These are phyloP conservation scores for Limnephilus marmoratus DNA, from an alignment of 2,888 invertebrate species.

Conservation along the genomic window DNA sequence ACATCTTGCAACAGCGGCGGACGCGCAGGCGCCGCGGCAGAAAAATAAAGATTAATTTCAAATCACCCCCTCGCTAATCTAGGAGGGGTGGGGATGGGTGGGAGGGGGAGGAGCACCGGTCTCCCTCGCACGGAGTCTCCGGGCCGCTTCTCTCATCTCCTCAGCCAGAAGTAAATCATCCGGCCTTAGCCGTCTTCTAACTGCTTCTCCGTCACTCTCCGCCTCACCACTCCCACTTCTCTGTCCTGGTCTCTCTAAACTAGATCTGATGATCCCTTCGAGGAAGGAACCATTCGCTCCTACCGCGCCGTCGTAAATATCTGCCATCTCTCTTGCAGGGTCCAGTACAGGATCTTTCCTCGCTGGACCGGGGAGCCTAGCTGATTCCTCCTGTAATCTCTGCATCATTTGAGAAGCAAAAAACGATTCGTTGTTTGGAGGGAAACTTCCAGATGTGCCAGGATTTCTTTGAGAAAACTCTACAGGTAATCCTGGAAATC, in stretches of 20 bases:
- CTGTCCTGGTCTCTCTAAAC: constrained; percentile 83
- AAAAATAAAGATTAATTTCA: constrained; percentile 47
- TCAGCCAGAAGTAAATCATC: constrained; percentile 72
- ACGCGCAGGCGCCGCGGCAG: constrained; percentile 48
- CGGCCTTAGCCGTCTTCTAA: constrained; percentile 55
- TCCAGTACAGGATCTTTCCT: constrained; percentile 68
- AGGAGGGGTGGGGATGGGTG: constrained; percentile 69
- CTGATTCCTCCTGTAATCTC: constrained; percentile 84
- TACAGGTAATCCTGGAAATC: constrained; percentile 77
- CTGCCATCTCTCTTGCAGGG: constrained; percentile 76
- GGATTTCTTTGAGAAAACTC: constrained; percentile 72
- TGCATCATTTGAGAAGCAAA: constrained; percentile 89
- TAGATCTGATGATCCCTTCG: constrained; percentile 90
- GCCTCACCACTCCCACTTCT: constrained; percentile 78
- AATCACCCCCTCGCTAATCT: constrained; percentile 10
- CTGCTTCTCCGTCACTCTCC: constrained; percentile 67
- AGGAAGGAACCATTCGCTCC: constrained; percentile 87
- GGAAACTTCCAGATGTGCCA: constrained; percentile 72
- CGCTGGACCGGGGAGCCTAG: constrained; percentile 69
- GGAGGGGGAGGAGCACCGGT: constrained; percentile 32
- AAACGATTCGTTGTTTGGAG: constrained; percentile 82
- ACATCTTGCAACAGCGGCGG: constrained; percentile 65
- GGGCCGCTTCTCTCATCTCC: constrained; percentile 76
- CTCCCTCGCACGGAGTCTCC: constrained; percentile 72
- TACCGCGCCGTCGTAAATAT: constrained; percentile 81